phyloP scores from a whole-genome alignment of 2,113 vertebrate species.

The Saguinus midas region DNA sequence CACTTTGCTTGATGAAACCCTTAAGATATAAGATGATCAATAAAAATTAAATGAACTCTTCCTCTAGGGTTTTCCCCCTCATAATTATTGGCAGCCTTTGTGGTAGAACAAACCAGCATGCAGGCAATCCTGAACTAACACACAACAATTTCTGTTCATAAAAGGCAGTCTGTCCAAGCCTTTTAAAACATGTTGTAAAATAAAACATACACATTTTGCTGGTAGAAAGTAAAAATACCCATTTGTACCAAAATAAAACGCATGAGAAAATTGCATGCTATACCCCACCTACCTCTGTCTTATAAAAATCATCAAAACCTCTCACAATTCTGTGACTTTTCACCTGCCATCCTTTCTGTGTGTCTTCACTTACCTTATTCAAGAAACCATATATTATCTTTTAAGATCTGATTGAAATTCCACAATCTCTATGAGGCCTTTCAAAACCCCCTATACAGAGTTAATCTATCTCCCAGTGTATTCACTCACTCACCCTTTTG shows the following conservation, averaged over 20 bases:
- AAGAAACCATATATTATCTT: background rate
- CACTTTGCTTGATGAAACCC: constrained; percentile 47
- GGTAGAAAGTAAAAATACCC: background rate
- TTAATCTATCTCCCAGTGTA: background rate
- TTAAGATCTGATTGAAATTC: background rate
- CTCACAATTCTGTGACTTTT: background rate
- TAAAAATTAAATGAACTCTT: constrained; percentile 58
- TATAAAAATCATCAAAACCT: background rate
- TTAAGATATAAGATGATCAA: constrained; percentile 30
- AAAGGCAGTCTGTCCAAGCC: background rate
- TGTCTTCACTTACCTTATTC: background rate
- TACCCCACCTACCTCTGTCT: background rate
- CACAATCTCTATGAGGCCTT: background rate
- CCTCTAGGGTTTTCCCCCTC: background rate
- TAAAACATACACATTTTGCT: background rate
- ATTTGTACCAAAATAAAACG: constrained; percentile 19
- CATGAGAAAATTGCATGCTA: background rate
- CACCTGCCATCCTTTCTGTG: background rate
- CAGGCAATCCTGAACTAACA: background rate
- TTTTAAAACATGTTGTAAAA: constrained; percentile 41
- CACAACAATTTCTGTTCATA: background rate
- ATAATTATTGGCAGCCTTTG: background rate
- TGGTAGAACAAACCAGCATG: background rate
- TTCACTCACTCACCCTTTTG: background rate
- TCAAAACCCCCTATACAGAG: background rate